Conservation (phyloP, 2,888 invertebrate species). For the Abrostola tripartita region DNA sequence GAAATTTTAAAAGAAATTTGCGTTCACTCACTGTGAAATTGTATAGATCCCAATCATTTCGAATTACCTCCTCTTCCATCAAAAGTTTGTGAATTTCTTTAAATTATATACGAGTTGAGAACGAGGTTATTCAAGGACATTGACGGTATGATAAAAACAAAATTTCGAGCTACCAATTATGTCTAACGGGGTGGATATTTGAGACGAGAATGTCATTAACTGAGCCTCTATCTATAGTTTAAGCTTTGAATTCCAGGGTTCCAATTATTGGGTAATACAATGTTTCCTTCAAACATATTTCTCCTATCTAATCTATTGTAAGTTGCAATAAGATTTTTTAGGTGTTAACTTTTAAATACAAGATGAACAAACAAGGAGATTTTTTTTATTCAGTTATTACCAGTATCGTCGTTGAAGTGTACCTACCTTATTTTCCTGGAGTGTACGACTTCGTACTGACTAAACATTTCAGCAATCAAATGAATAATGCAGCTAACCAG, state of each 20-base stretch:
- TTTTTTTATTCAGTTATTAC: too few species aligned
- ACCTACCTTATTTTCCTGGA: too few species aligned
- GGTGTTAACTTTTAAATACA: too few species aligned
- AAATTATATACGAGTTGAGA: slow-evolving; percentile 46
- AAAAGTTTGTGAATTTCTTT: slow-evolving; percentile 58
- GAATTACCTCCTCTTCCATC: slow-evolving; percentile 55
- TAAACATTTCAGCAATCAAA: background rate
- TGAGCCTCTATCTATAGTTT: too few species aligned
- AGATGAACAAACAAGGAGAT: too few species aligned
- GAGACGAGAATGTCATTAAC: background rate
- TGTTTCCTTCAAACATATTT: too few species aligned
- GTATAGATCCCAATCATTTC: slow-evolving; percentile 65
- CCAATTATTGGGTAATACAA: too few species aligned
- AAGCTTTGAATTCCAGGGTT: too few species aligned
- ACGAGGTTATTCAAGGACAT: slow-evolving; percentile 27
- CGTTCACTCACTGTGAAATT: slow-evolving; percentile 70
- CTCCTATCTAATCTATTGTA: too few species aligned
- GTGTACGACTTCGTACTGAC: too few species aligned
- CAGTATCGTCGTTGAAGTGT: too few species aligned
- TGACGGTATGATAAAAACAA: slow-evolving; percentile 23
- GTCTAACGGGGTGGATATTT: background rate
- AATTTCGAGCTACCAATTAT: slow-evolving; percentile 4
- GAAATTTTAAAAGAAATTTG: slow-evolving; percentile 63
- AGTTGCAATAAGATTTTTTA: too few species aligned
- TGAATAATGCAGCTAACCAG: background rate